phyloP scores from a whole-genome alignment of 1,140 invertebrate species.

The Paracyclopina nana region DNA sequence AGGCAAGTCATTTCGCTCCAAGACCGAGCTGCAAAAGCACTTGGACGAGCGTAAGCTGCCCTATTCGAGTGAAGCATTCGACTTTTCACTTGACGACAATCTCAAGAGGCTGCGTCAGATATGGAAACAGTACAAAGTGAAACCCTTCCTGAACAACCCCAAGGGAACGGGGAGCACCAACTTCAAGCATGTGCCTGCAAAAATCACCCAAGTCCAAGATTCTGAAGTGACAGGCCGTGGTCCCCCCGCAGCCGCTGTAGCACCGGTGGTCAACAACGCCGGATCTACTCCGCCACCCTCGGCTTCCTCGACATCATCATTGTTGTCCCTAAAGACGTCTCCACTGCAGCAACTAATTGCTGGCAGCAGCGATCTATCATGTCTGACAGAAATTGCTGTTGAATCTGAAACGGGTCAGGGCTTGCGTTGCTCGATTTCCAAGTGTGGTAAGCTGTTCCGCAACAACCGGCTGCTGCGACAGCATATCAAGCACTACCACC shows the following conservation, averaged over 20 bases:
- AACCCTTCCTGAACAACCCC: no score
- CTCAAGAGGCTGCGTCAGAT: conserved; percentile 8
- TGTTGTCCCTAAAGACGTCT: no score
- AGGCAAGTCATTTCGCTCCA: conserved; percentile 15
- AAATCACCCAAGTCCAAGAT: no score
- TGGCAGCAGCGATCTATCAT: no score
- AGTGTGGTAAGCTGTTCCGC: conserved; percentile 13
- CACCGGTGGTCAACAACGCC: no score
- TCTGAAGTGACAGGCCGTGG: no score
- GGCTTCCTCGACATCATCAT: neutral
- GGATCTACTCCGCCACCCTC: neutral
- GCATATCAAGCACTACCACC: conserved; percentile 16
- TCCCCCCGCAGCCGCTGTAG: no score
- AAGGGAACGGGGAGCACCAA: no score
- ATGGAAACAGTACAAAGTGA: conserved; percentile 12
- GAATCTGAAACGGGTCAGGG: conserved; percentile 10
- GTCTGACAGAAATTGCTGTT: no score
- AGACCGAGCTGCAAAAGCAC: conserved; percentile 13
- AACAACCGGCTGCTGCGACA: conserved; percentile 11
- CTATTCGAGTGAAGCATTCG: conserved; percentile 1
- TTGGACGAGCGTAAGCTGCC: conserved; percentile 6
- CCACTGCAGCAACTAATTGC: no score
- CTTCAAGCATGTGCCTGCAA: no score
- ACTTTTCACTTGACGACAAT: conserved; percentile 10
- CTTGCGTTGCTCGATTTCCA: conserved; percentile 3